Evolutionary conservation across 2,888 invertebrate species (phyloP).

Genomic region (Phytoseiulus persimilis): DNA sequence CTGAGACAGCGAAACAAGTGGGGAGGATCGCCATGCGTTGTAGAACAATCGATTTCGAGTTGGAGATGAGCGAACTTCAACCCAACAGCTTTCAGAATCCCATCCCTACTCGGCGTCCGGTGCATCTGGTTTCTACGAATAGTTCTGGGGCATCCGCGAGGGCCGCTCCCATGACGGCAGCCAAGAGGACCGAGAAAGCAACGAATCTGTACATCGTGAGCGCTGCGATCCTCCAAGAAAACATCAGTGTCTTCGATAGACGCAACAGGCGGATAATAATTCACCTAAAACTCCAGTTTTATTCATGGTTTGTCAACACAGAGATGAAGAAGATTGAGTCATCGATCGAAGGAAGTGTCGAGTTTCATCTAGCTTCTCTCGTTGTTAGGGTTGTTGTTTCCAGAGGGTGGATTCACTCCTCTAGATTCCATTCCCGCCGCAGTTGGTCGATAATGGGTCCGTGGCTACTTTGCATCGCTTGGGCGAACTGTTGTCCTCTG

Average conservation of each 20-base stretch:
- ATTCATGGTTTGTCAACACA: not conserved
- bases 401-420: not conserved
- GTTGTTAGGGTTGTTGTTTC: slow-evolving; percentile 9
- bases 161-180: too few relatives aligned
- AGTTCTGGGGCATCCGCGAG: too few relatives aligned
- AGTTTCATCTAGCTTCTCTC: not conserved
- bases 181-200: too few relatives aligned
- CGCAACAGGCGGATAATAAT: not conserved
- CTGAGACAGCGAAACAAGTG: too few relatives aligned
- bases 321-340: not conserved
- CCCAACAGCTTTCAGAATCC: too few relatives aligned
- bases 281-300: not conserved
- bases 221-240: not conserved
- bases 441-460: slow-evolving; percentile 73
- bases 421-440: slow-evolving; percentile 55
- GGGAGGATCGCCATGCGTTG: too few relatives aligned
- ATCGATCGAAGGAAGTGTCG: not conserved
- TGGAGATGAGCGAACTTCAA: too few relatives aligned
- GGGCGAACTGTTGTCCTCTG: slow-evolving; percentile 70
- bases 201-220: too few relatives aligned
- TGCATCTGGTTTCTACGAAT: too few relatives aligned
- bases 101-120: too few relatives aligned
- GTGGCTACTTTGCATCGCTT: slow-evolving; percentile 70
- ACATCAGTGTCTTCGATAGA: not conserved
- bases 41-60: too few relatives aligned